phyloP scores from a whole-genome alignment of 2,888 invertebrate genomes.

The Diaperis boleti region DNA sequence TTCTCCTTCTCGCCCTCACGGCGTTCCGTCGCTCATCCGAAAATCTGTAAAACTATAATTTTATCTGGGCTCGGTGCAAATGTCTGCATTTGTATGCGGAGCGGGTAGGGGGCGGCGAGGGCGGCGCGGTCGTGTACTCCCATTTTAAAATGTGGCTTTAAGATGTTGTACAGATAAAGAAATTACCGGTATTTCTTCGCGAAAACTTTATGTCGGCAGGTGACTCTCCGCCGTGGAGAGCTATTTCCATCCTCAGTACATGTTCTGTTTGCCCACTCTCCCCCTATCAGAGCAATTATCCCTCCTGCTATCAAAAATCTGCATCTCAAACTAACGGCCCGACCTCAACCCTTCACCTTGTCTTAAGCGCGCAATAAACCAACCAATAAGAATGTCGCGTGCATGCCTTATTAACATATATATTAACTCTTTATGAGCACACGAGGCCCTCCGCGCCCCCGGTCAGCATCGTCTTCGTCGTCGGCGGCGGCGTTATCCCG shows the following conservation, averaged over 20 bases:
- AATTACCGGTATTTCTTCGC: conserved; percentile 43
- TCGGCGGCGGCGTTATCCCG: conserved; percentile 34
- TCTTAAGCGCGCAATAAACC: conserved; percentile 56
- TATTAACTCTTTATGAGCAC: conserved; percentile 60
- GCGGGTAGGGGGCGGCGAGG: conserved; percentile 47
- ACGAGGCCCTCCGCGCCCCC: conserved; percentile 36
- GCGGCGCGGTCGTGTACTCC: conserved; percentile 40
- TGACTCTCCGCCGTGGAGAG: no score
- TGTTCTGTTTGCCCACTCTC: conserved; percentile 31
- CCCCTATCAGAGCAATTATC: background rate
- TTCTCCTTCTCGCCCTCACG: conserved; percentile 46
- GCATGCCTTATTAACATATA: conserved; percentile 64
- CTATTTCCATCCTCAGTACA: no score
- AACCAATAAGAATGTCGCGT: conserved; percentile 58
- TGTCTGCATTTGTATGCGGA: conserved; percentile 56
- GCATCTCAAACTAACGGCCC: conserved; percentile 51
- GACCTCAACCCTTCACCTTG: conserved; percentile 42
- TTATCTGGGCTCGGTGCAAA: conserved; percentile 52
- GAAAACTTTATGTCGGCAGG: conserved; percentile 32
- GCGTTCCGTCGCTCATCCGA: conserved; percentile 23
- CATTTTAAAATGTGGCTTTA: conserved; percentile 42
- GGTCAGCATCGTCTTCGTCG: conserved; percentile 8
- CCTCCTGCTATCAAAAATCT: conserved; percentile 40
- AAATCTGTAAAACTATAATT: conserved; percentile 59
- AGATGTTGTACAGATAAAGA: conserved; percentile 42